Percentiles rank a stretch among this genome's conserved stretches.
phyloP scores from a whole-genome alignment of 2,888 invertebrate species.

The Zygogramma bicolorata region DNA sequence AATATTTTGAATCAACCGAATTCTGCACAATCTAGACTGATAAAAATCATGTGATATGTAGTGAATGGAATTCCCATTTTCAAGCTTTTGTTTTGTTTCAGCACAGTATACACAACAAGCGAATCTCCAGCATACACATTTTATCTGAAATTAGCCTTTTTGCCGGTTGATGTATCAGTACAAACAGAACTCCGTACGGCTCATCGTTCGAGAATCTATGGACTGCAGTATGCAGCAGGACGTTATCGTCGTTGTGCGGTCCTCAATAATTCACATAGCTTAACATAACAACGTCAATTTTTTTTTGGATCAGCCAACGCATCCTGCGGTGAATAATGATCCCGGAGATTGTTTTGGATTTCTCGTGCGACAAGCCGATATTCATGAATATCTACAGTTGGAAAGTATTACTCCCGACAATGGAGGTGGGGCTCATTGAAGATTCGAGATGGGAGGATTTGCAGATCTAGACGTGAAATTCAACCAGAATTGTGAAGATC shows the following conservation, averaged over 20 bases:
- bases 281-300: background rate
- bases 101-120: background rate
- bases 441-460: no score
- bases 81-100: background rate
- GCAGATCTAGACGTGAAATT: no score
- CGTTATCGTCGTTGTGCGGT: background rate
- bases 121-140: background rate
- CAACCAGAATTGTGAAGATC: no score
- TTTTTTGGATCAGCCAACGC: background rate
- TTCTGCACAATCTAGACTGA: background rate
- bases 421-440: no score
- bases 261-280: background rate
- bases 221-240: background rate
- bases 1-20: background rate
- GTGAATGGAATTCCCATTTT: background rate
- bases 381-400: no score
- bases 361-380: no score
- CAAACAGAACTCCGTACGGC: no score
- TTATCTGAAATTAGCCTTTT: background rate
- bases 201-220: background rate
- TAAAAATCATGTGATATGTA: background rate
- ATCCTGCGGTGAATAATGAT: background rate
- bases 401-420: no score
- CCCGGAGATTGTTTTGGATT: background rate
- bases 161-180: background rate